phyloP scores from a whole-genome alignment of 2,888 invertebrate genomes.

The Drosophila longiperda region DNA sequence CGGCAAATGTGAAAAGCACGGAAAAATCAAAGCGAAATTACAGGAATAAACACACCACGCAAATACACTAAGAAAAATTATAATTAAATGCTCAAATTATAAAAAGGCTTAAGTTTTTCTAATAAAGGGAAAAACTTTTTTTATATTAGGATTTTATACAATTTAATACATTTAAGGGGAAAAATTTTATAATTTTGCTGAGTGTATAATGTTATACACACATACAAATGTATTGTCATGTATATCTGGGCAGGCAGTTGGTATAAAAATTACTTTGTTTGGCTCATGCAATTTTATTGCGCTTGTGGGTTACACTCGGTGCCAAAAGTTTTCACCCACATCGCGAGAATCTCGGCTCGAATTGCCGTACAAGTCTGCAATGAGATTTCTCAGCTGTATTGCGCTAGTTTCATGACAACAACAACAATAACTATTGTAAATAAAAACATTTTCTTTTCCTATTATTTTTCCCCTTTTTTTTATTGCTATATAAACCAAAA shows the following conservation, averaged over 20 bases:
- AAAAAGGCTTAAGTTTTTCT: too few species aligned
- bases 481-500: constrained; percentile 76
- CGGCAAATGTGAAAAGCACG: constrained; percentile 31
- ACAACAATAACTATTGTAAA: constrained; percentile 24
- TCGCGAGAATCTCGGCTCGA: constrained; percentile 57
- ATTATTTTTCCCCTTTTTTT: constrained; percentile 32
- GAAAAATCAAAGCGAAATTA: constrained; percentile 51
- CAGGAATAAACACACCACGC: constrained; percentile 15
- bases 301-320: constrained; percentile 48
- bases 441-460: constrained; percentile 28
- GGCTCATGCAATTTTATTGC: constrained; percentile 78
- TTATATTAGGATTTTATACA: not conserved
- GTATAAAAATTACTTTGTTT: constrained; percentile 80
- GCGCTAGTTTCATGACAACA: constrained; percentile 68
- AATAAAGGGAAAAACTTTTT: not conserved
- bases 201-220: constrained; percentile 1
- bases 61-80: constrained; percentile 3
- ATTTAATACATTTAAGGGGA: too few species aligned
- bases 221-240: constrained; percentile 5
- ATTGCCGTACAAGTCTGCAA: constrained; percentile 30
- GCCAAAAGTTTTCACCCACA: constrained; percentile 65
- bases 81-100: not conserved
- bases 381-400: constrained; percentile 77
- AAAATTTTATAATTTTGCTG: not conserved
- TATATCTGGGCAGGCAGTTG: constrained; percentile 40